Evolutionary conservation across 1,140 invertebrate species (phyloP).

Genomic region (Batillaria attramentaria): DNA sequence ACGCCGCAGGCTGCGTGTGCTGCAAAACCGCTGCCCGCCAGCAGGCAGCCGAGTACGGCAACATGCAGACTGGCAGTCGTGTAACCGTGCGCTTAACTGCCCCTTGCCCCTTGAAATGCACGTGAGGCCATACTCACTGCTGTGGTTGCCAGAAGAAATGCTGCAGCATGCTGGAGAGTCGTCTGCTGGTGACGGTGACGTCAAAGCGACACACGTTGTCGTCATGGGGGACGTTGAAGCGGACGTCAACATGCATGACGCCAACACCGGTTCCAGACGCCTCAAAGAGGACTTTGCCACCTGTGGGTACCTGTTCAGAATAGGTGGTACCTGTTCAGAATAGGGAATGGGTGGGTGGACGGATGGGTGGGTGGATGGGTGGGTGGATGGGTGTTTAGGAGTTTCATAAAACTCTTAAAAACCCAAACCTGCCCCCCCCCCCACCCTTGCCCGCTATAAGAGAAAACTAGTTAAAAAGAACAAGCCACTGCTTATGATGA

Average conservation of each 20-base stretch:
- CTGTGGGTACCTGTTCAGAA: slow-evolving; percentile 58
- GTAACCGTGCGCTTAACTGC: too few relatives aligned
- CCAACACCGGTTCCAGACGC: slow-evolving; percentile 69
- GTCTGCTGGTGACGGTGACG: slow-evolving; percentile 42
- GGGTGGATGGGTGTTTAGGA: too few relatives aligned
- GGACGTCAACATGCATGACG: slow-evolving; percentile 63
- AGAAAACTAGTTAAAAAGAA: too few relatives aligned
- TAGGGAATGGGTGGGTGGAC: neutral
- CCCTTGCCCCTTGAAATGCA: too few relatives aligned
- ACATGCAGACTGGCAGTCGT: too few relatives aligned
- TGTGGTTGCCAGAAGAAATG: slow-evolving; percentile 39
- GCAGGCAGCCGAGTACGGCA: too few relatives aligned
- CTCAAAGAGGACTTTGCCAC: slow-evolving; percentile 61
- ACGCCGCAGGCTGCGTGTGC: too few relatives aligned
- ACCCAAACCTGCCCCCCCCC: neutral
- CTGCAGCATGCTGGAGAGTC: slow-evolving; percentile 40
- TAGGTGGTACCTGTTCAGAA: neutral
- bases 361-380: neutral
- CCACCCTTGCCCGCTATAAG: too few relatives aligned
- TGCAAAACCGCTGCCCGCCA: too few relatives aligned
- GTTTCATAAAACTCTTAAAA: too few relatives aligned
- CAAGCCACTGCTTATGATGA: too few relatives aligned
- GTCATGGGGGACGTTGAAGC: slow-evolving; percentile 65
- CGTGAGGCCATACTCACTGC: slow-evolving; percentile 19
- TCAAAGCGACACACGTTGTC: slow-evolving; percentile 60